Evolutionary conservation across 1,140 invertebrate genomes (phyloP), one percentile per base, ranked within the genome.

Genomic region (Anoplophora glabripennis): DNA sequence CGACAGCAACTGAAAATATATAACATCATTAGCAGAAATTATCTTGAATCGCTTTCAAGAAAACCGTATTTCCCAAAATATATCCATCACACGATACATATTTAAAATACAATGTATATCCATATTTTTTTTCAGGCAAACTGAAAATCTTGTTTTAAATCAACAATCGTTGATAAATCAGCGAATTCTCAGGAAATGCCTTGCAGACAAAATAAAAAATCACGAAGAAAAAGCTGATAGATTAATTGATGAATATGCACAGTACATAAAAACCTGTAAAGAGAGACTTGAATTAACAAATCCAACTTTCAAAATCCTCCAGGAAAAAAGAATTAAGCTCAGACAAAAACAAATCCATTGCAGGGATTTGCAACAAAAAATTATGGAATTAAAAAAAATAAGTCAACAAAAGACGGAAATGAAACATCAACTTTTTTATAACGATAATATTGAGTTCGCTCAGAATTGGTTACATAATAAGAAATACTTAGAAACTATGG

Each of bases 221-320:
- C 17, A 28, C 12, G 33, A 44, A 35, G 36, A 44, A 54, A 12
- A 54, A 15, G 17, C 11, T 33, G 52, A 54, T 12, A 44, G 7
- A 21, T 8, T 54, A 11, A 17, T 33, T 10, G 15, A 28, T 44
- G 40, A 54, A 17, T 54, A 44, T 41, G 8, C 11, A 9, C 7
- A 44, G 7, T 10, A 54, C 5, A 12, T 21, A n/a, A 10, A 45
- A 12, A 40, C 11, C 4, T 28, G 40, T 12, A 54, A 14, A 42
- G 33, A 42, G 44, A 21, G 44, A 34, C 37, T 54, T 9, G 40
- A 54, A 17, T 11, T 11, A 12, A 54, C 38, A 9, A 54, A 44
- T 34, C 52, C 52, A 44, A 33, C 4, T n/a, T 54, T 12, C 33
- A 18, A 54, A 54, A 54, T 41, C n/a, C 37, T 54, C 7, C n/a